Percentiles rank a stretch among this genome's conserved stretches.
Evolutionary conservation across 2,888 invertebrate genomes (phyloP).

Genomic region (Eristalinus aeneus): DNA sequence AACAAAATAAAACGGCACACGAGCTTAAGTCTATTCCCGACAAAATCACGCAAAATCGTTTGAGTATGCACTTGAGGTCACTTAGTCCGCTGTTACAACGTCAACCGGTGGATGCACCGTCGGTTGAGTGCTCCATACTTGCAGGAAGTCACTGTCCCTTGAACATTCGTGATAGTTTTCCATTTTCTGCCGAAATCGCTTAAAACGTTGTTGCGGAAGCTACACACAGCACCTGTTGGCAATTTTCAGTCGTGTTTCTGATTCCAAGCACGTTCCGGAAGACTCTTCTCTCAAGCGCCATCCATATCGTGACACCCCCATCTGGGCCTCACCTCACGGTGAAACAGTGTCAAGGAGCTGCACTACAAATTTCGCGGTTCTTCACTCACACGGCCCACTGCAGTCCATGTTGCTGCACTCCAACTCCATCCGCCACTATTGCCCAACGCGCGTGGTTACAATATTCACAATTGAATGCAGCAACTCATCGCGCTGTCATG

Average conservation of each 20-base stretch:
- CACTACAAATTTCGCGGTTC: slow-evolving; percentile 27
- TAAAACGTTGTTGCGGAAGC: neutral
- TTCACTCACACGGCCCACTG: slow-evolving; percentile 38
- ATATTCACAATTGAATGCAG: slow-evolving; percentile 37
- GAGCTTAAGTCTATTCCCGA: neutral
- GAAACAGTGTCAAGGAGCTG: slow-evolving; percentile 5
- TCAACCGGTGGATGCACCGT: neutral
- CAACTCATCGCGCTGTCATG: slow-evolving; percentile 44
- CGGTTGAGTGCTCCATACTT: neutral
- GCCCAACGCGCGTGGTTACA: slow-evolving; percentile 39
- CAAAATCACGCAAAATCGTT: neutral
- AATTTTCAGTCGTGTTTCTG: slow-evolving; percentile 16
- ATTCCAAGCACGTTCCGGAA: slow-evolving; percentile 40
- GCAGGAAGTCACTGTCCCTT: neutral
- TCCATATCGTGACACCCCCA: slow-evolving; percentile 4
- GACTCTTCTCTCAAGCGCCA: neutral
- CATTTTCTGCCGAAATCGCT: neutral
- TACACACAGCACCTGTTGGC: neutral
- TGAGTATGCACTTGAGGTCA: neutral
- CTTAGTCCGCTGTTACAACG: neutral
- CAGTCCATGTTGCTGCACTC: neutral
- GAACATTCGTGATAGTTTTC: neutral
- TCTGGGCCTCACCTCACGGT: neutral
- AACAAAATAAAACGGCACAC: neutral
- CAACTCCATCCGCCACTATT: slow-evolving; percentile 47